Evolutionary conservation across 1,140 invertebrate species (phyloP).

Genomic region (Steinernema feltiae): DNA sequence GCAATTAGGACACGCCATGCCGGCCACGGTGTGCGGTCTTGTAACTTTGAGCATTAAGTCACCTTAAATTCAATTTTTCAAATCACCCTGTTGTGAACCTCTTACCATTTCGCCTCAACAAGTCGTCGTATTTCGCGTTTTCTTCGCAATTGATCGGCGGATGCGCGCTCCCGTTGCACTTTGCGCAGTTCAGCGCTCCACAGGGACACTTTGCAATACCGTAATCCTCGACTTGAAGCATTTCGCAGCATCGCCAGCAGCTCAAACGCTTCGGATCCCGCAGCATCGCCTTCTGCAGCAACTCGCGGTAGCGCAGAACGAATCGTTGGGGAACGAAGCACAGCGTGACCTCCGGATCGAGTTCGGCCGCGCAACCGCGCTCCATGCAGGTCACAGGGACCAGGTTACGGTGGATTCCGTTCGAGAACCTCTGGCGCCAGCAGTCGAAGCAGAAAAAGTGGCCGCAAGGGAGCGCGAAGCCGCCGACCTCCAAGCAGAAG

Average conservation of each 20-base stretch:
- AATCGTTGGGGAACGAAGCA: background rate
- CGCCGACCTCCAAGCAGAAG: background rate
- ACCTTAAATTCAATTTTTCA: background rate
- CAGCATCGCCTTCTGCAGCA: background rate
- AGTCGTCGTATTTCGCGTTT: background rate
- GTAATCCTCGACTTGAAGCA: background rate
- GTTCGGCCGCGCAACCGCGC: background rate
- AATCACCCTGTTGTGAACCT: no score
- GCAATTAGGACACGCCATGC: background rate
- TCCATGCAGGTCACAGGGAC: background rate
- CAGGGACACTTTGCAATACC: background rate
- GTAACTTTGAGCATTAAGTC: background rate
- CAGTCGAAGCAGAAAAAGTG: slow-evolving; percentile 7
- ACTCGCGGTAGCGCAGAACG: background rate
- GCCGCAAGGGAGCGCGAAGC: background rate
- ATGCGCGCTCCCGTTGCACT: background rate
- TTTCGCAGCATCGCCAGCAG: background rate
- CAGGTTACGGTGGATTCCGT: background rate
- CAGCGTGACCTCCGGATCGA: background rate
- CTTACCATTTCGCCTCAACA: background rate
- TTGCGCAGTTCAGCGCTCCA: background rate
- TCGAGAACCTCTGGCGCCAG: background rate
- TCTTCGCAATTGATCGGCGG: background rate
- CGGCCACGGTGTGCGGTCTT: background rate
- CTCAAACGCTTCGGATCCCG: background rate